Conservation (phyloP, 2,113 vertebrate genomes). For the Taxidea taxus region DNA sequence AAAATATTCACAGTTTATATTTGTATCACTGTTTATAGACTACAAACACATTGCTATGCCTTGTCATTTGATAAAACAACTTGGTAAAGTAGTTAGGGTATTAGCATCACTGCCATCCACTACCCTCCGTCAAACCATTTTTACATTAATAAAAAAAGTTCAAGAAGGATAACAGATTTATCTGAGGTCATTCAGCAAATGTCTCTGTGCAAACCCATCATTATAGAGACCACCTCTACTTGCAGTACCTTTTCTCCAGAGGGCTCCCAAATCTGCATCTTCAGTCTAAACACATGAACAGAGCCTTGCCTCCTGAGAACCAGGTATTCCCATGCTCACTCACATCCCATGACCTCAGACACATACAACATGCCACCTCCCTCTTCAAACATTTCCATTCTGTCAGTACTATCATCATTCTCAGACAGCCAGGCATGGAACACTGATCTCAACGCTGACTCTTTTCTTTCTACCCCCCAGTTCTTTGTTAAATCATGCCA, state of each 20-base stretch:
- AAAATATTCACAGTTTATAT: conserved; percentile 23
- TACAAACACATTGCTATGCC: neutral
- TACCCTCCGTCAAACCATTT: neutral
- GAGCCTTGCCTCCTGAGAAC: neutral
- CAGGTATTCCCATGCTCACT: neutral
- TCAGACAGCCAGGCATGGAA: neutral
- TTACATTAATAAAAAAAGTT: neutral
- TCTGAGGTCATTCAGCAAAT: neutral
- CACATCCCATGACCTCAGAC: neutral
- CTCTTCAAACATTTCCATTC: neutral
- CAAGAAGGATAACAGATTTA: neutral
- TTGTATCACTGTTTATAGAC: neutral
- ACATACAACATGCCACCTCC: neutral
- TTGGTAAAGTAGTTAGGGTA: neutral
- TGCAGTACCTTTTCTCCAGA: neutral
- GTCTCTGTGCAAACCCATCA: neutral
- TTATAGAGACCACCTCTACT: neutral
- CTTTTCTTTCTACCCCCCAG: neutral
- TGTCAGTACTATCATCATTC: neutral
- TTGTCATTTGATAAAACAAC: neutral
- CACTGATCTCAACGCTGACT: neutral
- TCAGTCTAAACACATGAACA: neutral
- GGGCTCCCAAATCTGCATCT: neutral
- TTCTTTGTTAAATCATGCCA: neutral
- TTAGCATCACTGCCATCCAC: neutral